These are phyloP conservation scores for Seriola rivoliana DNA, from an alignment of 2,113 vertebrate genomes.

Conservation along the genomic window DNA sequence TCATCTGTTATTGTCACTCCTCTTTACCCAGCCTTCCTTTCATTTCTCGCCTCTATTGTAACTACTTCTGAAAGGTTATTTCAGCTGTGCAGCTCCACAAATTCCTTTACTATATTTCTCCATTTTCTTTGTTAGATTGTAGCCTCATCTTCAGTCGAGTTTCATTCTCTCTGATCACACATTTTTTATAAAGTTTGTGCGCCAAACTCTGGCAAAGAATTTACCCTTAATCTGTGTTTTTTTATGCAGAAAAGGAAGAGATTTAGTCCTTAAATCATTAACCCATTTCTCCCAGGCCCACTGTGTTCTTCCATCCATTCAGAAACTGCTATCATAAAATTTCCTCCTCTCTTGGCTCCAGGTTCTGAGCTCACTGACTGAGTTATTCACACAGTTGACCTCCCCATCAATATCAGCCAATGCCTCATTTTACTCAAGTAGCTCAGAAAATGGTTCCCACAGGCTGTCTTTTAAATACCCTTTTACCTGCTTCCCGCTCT, in stretches of 20 bases:
- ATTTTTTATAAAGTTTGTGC: background rate
- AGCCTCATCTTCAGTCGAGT: background rate
- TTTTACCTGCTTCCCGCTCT: background rate
- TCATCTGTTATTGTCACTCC: conserved; percentile 22
- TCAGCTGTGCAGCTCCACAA: conserved; percentile 17
- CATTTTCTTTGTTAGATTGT: conserved; percentile 2
- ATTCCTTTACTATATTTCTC: background rate
- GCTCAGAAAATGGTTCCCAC: background rate
- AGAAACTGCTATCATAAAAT: background rate
- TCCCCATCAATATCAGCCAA: background rate
- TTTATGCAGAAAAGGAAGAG: background rate
- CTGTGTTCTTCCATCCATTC: background rate
- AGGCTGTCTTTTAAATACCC: background rate
- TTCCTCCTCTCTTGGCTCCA: background rate
- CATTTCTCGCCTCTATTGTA: background rate
- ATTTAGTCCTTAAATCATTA: background rate
- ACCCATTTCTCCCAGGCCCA: background rate
- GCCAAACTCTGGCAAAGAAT: background rate
- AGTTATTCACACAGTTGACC: background rate
- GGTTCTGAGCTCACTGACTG: background rate
- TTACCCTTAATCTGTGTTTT: background rate
- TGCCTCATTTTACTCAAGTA: background rate
- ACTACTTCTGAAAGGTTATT: conserved; percentile 41
- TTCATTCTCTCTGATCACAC: background rate
- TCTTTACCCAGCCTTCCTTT: conserved; percentile 20